Evolutionary conservation across 2,888 invertebrate species (phyloP).

Genomic region (Petrophora chlorosata): DNA sequence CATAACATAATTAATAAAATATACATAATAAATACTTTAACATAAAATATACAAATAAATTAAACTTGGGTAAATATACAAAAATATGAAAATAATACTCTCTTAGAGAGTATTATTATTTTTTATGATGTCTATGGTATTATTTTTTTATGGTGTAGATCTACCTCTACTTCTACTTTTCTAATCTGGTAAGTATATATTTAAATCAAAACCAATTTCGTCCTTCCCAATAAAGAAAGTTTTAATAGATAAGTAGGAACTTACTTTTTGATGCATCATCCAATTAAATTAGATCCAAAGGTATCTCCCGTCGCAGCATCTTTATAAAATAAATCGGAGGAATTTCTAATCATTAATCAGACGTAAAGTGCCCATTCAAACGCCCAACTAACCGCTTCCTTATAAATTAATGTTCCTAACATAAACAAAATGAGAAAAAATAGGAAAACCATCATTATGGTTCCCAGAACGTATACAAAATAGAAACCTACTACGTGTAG

Average conservation of each 20-base stretch:
- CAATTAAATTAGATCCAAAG: conserved; percentile 55
- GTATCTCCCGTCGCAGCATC: conserved; percentile 40
- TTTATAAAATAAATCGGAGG: conserved; percentile 53
- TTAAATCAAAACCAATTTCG: background rate
- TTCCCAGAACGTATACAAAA: conserved; percentile 30
- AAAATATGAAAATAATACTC: too few species aligned
- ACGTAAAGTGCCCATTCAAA: conserved; percentile 52
- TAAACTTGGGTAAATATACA: too few species aligned
- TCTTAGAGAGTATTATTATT: too few species aligned
- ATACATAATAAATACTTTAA: too few species aligned
- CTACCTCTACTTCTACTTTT: too few species aligned
- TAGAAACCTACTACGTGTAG: too few species aligned
- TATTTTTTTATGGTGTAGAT: too few species aligned
- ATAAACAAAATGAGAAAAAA: conserved; percentile 54
- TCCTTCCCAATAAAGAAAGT: conserved; percentile 23
- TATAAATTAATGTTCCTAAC: conserved; percentile 56
- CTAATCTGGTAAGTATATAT: too few species aligned
- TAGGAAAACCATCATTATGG: conserved; percentile 21
- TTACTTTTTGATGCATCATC: conserved; percentile 56
- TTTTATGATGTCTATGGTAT: too few species aligned
- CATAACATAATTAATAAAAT: too few species aligned
- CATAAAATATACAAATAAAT: too few species aligned
- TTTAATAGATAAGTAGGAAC: too few species aligned
- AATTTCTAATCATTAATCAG: conserved; percentile 67
- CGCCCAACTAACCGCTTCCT: conserved; percentile 55